Evolutionary conservation across 92 coral and sea anemone species (phyloP).

Genomic region (Epizoanthus illoricatus): DNA sequence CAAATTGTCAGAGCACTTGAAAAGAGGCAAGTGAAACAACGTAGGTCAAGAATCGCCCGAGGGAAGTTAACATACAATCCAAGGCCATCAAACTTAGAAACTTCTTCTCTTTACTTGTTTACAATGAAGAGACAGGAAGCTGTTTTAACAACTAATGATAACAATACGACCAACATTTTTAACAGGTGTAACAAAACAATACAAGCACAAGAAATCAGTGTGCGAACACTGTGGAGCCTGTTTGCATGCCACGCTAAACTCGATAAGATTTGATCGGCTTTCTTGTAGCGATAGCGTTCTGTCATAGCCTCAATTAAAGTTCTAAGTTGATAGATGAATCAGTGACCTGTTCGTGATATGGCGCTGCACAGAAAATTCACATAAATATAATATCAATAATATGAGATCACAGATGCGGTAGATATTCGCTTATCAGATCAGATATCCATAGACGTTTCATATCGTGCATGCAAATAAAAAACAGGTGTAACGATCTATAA

Average conservation of each 20-base stretch:
- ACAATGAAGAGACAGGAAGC: slow-evolving; percentile 31
- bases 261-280: slow-evolving; percentile 33
- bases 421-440: slow-evolving; percentile 43
- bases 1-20: slow-evolving; percentile 44
- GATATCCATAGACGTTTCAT: slow-evolving; percentile 30
- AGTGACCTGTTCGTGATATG: slow-evolving; percentile 35
- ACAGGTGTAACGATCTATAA: slow-evolving; percentile 38
- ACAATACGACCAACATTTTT: background rate
- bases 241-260: slow-evolving; percentile 33
- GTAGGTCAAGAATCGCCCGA: slow-evolving; percentile 36
- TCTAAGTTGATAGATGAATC: slow-evolving; percentile 31
- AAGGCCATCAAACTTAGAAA: slow-evolving; percentile 2
- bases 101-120: slow-evolving; percentile 6
- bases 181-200: slow-evolving; percentile 1
- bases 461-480: slow-evolving; percentile 34
- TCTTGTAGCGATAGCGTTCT: slow-evolving; percentile 41
- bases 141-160: background rate
- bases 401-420: slow-evolving; percentile 15
- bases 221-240: background rate
- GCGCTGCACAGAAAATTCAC: slow-evolving; percentile 33
- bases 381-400: slow-evolving; percentile 22
- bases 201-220: background rate
- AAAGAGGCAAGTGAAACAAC: slow-evolving; percentile 32
- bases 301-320: slow-evolving; percentile 39
- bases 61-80: slow-evolving; percentile 12